A percentile compares a stretch with the other conserved stretches of the same genome.
These are phyloP conservation scores for Mimumesa dahlbomi DNA, from an alignment of 2,888 invertebrate genomes.

Conservation along the genomic window DNA sequence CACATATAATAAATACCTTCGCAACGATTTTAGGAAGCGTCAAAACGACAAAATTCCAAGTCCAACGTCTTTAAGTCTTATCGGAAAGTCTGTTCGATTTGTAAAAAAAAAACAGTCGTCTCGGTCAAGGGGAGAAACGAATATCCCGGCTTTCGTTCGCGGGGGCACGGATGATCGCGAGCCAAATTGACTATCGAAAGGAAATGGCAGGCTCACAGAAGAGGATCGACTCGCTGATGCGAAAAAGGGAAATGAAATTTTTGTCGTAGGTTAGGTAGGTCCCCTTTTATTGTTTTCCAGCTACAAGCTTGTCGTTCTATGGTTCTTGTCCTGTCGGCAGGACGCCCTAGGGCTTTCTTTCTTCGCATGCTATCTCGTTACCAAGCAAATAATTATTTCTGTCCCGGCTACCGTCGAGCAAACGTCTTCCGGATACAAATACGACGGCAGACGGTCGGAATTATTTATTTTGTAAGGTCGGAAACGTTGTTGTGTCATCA, in stretches of 20 bases:
- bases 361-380: conserved; percentile 25
- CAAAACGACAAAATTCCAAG: too few species aligned
- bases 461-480: not conserved
- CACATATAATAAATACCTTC: too few species aligned
- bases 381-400: conserved; percentile 32
- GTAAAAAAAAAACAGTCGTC: conserved; percentile 4
- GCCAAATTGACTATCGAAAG: conserved; percentile 66
- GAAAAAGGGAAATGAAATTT: conserved; percentile 74
- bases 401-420: not conserved
- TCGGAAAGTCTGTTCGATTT: not conserved
- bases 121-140: conserved; percentile 34
- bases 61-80: not conserved
- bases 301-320: conserved; percentile 19
- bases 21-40: too few species aligned
- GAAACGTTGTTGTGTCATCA: conserved; percentile 1
- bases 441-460: too few species aligned
- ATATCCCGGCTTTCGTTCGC: conserved; percentile 26
- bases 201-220: conserved; percentile 56
- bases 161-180: conserved; percentile 52
- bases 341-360: conserved; percentile 24
- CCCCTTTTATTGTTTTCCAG: conserved; percentile 43
- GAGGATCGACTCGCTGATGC: conserved; percentile 50
- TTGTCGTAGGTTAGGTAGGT: conserved; percentile 47
- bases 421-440: conserved; percentile 5
- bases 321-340: conserved; percentile 21